Percentiles rank a stretch among this genome's conserved stretches.
Evolutionary conservation across 2,113 vertebrate genomes (phyloP).

Genomic region (Orcinus orca): DNA sequence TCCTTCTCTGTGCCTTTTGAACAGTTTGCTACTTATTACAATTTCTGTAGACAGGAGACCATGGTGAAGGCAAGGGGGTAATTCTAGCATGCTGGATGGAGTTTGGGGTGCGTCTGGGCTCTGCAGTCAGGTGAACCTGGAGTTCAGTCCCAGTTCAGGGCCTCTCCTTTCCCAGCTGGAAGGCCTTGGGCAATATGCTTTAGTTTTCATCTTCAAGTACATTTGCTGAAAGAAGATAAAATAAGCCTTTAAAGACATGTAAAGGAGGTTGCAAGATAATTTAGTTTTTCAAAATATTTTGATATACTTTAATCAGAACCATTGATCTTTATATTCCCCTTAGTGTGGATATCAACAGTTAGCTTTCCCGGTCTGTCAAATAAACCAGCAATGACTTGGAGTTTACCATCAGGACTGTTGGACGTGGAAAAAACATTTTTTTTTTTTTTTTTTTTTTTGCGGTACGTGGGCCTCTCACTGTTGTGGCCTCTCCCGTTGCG

Average conservation of each 20-base stretch:
- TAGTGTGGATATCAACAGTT: neutral
- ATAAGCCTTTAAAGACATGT: neutral
- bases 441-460: no score
- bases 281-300: slow-evolving; percentile 3
- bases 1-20: neutral
- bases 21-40: neutral
- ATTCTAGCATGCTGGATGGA: neutral
- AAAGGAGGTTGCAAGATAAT: neutral
- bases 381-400: neutral
- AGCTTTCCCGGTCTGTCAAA: neutral
- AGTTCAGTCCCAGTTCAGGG: neutral
- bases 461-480: no score
- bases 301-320: neutral
- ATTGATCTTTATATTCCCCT: neutral
- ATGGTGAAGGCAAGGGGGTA: neutral
- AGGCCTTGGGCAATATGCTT: neutral
- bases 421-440: neutral
- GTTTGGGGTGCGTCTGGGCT: neutral
- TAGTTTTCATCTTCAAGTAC: neutral
- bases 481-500: no score
- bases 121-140: neutral
- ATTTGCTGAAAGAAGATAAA: neutral
- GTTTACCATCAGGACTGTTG: neutral
- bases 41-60: neutral
- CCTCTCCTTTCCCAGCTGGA: neutral